phyloP scores from a whole-genome alignment of 2,113 vertebrate species.

The Dasyurus viverrinus region DNA sequence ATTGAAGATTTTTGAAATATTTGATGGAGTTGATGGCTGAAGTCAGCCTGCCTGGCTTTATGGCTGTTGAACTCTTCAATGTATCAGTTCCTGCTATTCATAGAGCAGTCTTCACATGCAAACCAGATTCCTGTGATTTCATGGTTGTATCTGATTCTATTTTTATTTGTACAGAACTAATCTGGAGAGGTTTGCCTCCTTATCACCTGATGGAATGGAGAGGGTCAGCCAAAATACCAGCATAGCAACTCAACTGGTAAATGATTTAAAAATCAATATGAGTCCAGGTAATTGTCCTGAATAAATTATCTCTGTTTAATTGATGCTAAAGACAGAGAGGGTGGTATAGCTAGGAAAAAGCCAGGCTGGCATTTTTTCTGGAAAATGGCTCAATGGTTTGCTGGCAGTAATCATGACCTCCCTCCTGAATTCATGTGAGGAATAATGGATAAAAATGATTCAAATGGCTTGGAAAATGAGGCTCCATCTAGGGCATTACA shows the following conservation, averaged over 20 bases:
- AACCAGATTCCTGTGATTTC: conserved; percentile 50
- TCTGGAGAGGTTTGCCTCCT: conserved; percentile 36
- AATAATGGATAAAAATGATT: conserved; percentile 13
- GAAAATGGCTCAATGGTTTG: conserved; percentile 1
- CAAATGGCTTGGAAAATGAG: conserved; percentile 37
- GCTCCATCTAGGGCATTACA: not conserved
- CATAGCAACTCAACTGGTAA: conserved; percentile 49
- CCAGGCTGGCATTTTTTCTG: not conserved
- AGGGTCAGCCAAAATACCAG: conserved; percentile 60
- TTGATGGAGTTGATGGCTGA: conserved; percentile 28
- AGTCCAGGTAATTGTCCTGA: conserved; percentile 51
- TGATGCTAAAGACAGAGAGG: conserved; percentile 29
- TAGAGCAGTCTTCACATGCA: conserved; percentile 8
- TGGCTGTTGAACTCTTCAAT: conserved; percentile 4
- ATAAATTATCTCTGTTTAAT: conserved; percentile 58
- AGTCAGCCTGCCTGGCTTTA: not conserved
- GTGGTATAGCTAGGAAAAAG: not conserved
- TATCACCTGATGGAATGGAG: conserved; percentile 9
- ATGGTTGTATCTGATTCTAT: conserved; percentile 49
- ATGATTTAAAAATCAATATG: conserved; percentile 63
- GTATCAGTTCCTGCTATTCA: not conserved
- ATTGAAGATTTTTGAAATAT: not conserved
- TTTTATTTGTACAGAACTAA: conserved; percentile 27
- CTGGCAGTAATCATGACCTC: not conserved
- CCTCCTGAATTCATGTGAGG: not conserved